Base-by-base conservation (phyloP, 2,888 invertebrate genomes). In the Oscheius sp. region DNA sequence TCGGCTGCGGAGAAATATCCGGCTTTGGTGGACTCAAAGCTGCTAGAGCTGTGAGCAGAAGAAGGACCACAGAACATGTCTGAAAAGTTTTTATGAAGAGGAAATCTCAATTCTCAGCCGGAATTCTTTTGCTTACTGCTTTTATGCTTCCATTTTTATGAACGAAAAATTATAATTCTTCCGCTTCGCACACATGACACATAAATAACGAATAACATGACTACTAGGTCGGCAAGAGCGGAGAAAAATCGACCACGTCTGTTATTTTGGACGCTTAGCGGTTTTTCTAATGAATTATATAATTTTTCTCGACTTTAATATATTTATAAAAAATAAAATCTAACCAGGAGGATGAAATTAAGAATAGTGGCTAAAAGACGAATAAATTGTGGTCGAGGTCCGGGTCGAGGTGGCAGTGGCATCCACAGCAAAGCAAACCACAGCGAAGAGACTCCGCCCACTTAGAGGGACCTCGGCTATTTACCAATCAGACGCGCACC, bases 351-450 rank as follows among this genome's bases (percentile, higher is more conserved):
- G 44, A 59, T 44, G 22, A 41, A 8, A 44, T 59, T 59, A 6
- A 59, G 28, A 12, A 44, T 9, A 59, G 59, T 44, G 14, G 59
- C 59, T 5, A 59, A 9, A n/a, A 41, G 26, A 17, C 59, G 59
- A 28, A 59, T 44, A 41, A 22, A 17, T 14, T 24, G 24, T 9
- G 59, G 59, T 14, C 44, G 38, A 14, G 44, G 41, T 12, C 59
- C 59, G 20, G 59, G 59, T 30, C 59, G 24, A 28, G 59, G 59
- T 28, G 59, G 59, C n/a, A 44, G 44, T n/a, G 59, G 59, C 59
- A 59, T 59, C 56, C 17, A 17, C 36, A 22, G 50, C 50, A 14
- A 20, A 3, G 41, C 8, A 9, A 36, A 14, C 36, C 14, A 14
- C 36, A 9, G 14, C 36, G 36, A 36, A 36, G 36, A 36, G 36